A percentile compares a stretch with the other conserved stretches of the same genome.
Evolutionary conservation across 2,888 invertebrate species (phyloP).

Genomic region (Mechanitis messenoides): DNA sequence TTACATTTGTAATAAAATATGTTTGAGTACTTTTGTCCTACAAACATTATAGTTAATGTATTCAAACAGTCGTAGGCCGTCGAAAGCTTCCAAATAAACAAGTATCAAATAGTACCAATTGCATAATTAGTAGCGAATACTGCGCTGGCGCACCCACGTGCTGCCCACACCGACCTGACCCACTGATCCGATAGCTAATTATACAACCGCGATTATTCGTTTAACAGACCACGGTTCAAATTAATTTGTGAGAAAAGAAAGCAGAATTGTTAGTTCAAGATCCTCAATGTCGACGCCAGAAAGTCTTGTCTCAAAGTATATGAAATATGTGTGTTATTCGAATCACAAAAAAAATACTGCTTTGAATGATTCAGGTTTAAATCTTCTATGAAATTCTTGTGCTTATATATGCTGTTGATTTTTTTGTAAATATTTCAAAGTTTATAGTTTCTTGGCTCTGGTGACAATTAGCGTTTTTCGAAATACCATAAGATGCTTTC

Average conservation of each 20-base stretch:
- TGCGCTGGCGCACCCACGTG: slow-evolving; percentile 29
- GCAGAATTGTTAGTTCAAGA: no score
- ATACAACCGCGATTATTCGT: slow-evolving; percentile 24
- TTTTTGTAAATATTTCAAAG: no score
- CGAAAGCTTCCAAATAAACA: neutral
- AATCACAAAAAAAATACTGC: no score
- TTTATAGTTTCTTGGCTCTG: no score
- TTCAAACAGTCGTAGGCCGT: neutral
- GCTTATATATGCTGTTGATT: no score
- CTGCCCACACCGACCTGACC: slow-evolving; percentile 32
- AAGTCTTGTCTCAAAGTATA: no score
- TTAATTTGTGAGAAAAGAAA: slow-evolving; percentile 1
- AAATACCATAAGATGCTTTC: no score
- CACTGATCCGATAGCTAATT: slow-evolving; percentile 31
- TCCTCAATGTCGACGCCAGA: no score
- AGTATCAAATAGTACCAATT: slow-evolving; percentile 17
- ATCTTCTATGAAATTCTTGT: no score
- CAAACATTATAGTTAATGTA: neutral
- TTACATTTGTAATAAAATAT: slow-evolving; percentile 13
- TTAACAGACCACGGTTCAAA: slow-evolving; percentile 22
- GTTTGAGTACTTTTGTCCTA: slow-evolving; percentile 13
- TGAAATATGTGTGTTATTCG: no score
- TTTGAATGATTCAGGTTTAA: no score
- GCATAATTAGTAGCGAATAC: slow-evolving; percentile 26
- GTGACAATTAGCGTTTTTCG: no score